Conservation (phyloP, 2,888 invertebrate genomes). For the Disparrhopalites patrizii region DNA sequence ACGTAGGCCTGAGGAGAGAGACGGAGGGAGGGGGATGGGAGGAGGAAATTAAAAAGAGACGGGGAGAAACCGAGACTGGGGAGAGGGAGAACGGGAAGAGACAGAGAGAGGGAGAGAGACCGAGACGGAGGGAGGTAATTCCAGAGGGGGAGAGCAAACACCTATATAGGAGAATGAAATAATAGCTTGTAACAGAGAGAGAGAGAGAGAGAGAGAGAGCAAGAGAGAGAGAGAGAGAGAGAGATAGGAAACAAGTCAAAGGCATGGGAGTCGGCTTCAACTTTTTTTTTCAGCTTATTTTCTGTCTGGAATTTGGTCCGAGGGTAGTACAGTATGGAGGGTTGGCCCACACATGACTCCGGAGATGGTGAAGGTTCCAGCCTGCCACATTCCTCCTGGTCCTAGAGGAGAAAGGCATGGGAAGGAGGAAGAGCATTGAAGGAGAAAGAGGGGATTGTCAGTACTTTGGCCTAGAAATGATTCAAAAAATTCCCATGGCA, state of each 20-base stretch:
- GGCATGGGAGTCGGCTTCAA: not conserved
- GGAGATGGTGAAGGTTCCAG: not conserved
- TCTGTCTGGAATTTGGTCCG: not conserved
- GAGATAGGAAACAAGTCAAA: not conserved
- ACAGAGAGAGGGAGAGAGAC: not conserved
- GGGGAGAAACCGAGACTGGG: not conserved
- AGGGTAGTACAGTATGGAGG: not conserved
- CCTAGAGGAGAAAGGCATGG: not conserved
- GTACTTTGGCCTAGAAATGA: no score
- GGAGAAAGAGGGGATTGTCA: not conserved
- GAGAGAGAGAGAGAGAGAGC: not conserved
- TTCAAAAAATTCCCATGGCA: not conserved
- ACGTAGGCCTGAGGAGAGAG: not conserved
- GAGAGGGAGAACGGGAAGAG: not conserved
- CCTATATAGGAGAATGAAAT: no score
- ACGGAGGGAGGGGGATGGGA: not conserved
- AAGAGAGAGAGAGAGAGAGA: not conserved
- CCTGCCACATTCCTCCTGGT: not conserved
- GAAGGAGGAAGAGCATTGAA: not conserved
- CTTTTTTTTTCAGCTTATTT: slow-evolving; percentile 3
- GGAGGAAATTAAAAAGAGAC: not conserved
- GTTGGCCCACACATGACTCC: not conserved
- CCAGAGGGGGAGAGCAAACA: not conserved
- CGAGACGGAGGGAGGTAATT: not conserved
- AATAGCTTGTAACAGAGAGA: no score